Evolutionary conservation across 2,113 vertebrate genomes (phyloP).

Genomic region (Equus przewalskii): DNA sequence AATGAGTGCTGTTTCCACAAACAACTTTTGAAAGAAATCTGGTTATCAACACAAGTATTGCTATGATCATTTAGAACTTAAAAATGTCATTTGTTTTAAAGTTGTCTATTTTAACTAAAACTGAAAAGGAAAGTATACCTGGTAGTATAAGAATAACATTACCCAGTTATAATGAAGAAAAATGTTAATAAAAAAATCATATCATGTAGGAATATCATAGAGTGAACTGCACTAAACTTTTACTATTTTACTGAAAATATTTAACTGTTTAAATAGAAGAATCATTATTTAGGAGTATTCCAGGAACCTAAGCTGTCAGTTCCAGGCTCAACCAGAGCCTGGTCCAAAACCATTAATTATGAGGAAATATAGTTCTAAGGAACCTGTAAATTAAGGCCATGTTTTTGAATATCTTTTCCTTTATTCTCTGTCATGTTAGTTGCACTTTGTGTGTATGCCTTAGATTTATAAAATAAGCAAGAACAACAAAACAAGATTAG

Average conservation of each 20-base stretch:
- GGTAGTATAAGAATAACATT: not conserved
- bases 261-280: not conserved
- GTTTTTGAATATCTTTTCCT: not conserved
- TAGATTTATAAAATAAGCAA: not conserved
- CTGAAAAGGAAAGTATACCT: not conserved
- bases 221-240: not conserved
- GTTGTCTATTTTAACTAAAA: not conserved
- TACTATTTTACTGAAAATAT: not conserved
- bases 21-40: not conserved
- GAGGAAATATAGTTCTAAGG: not conserved
- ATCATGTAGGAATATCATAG: not conserved
- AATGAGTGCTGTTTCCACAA: not conserved
- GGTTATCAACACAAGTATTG: not conserved
- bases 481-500: not conserved
- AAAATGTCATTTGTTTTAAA: not conserved
- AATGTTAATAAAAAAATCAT: not conserved
- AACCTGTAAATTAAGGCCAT: not conserved
- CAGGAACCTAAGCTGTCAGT: not conserved
- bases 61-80: not conserved
- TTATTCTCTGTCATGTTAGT: not conserved
- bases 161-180: not conserved
- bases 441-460: not conserved
- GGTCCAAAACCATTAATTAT: not conserved
- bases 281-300: not conserved
- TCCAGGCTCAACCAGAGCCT: not conserved